Percentiles rank a stretch among this genome's conserved stretches.
Evolutionary conservation across 2,888 invertebrate genomes (phyloP).

Genomic region (Drosophila crucigera): DNA sequence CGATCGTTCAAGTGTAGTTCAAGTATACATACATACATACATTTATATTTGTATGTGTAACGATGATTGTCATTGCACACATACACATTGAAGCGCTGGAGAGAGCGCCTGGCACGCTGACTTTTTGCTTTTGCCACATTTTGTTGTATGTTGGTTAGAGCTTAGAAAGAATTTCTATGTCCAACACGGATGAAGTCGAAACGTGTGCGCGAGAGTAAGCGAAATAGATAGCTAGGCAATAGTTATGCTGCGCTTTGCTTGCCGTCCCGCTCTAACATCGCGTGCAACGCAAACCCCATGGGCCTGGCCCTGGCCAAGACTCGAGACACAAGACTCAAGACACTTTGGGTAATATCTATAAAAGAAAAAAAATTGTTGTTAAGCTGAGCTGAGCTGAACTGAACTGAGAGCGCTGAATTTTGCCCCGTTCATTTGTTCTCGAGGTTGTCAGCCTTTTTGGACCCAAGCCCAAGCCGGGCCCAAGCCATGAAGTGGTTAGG

Average conservation of each 20-base stretch:
- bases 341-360: constrained; percentile 78
- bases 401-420: constrained; percentile 36
- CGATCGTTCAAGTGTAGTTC: constrained; percentile 1
- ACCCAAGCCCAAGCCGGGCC: constrained; percentile 43
- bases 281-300: constrained; percentile 52
- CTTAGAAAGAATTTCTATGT: constrained; percentile 68
- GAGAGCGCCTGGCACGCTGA: constrained; percentile 6
- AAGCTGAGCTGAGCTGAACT: constrained; percentile 26
- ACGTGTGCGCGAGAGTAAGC: constrained; percentile 10
- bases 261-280: constrained; percentile 55
- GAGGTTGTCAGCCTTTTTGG: constrained; percentile 82
- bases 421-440: constrained; percentile 60
- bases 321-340: constrained; percentile 25
- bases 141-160: constrained; percentile 44
- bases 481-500: constrained; percentile 69
- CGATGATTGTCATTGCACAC: constrained; percentile 70
- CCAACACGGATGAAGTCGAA: constrained; percentile 53
- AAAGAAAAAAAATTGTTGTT: constrained; percentile 56
- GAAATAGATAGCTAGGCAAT: constrained; percentile 14
- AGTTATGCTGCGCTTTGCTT: constrained; percentile 1
- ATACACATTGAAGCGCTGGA: constrained; percentile 10
- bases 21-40: constrained; percentile 11
- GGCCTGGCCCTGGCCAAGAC: constrained; percentile 53
- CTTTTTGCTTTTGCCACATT: constrained; percentile 49
- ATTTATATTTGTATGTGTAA: constrained; percentile 49